These are phyloP conservation scores for Euspilapteryx auroguttella DNA, from an alignment of 2,888 invertebrate species.

Conservation along the genomic window DNA sequence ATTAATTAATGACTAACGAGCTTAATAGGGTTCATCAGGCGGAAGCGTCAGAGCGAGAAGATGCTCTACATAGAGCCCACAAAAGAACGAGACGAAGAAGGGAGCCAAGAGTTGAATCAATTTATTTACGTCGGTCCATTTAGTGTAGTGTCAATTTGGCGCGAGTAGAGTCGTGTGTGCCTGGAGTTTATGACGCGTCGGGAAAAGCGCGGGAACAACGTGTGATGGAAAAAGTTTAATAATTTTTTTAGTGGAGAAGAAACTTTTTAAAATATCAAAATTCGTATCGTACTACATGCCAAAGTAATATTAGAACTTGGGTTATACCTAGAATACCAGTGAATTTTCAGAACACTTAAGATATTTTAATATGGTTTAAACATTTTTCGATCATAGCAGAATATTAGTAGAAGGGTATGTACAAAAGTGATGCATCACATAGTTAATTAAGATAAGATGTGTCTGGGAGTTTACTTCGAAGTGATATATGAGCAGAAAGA, in stretches of 20 bases:
- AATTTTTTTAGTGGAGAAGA: no score
- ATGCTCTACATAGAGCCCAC: conserved; percentile 9
- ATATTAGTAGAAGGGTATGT: conserved; percentile 11
- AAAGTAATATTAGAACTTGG: no score
- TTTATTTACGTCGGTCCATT: conserved; percentile 49
- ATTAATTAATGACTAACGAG: conserved; percentile 62
- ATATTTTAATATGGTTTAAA: no score
- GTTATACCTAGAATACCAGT: no score
- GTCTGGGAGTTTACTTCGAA: conserved; percentile 27
- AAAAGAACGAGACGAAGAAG: conserved; percentile 19
- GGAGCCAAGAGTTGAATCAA: conserved; percentile 53
- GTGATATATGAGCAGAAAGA: conserved; percentile 28
- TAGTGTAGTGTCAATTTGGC: conserved; percentile 57
- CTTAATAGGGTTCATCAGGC: conserved; percentile 59
- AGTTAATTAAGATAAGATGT: conserved; percentile 35
- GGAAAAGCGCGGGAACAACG: conserved; percentile 29
- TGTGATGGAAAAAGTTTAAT: conserved; percentile 11
- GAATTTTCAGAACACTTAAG: no score
- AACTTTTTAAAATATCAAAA: no score
- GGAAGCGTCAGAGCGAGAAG: conserved; percentile 36
- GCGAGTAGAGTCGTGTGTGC: conserved; percentile 42
- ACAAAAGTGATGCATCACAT: no score
- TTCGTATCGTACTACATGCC: no score
- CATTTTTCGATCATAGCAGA: no score
- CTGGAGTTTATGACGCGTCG: conserved; percentile 10